These are phyloP conservation scores for Drosophila stalkeri DNA, from an alignment of 2,888 invertebrate genomes.

Conservation along the genomic window DNA sequence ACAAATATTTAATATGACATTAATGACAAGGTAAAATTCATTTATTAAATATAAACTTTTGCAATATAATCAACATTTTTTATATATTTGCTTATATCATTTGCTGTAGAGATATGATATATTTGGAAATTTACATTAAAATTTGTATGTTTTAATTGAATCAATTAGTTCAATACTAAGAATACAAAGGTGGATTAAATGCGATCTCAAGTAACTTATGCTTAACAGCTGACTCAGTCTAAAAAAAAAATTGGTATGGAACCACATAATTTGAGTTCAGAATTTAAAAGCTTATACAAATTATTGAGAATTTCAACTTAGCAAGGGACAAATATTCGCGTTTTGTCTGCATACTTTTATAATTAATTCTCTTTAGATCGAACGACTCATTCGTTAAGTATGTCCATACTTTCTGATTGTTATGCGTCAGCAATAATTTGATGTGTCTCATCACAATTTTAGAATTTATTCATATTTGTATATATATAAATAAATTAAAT, in stretches of 20 bases:
- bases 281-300: too few relatives aligned
- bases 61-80: too few relatives aligned
- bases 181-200: too few relatives aligned
- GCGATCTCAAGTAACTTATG: too few relatives aligned
- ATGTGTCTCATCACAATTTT: not conserved
- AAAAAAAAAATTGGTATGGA: too few relatives aligned
- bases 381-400: not conserved
- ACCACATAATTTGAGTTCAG: too few relatives aligned
- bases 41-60: too few relatives aligned
- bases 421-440: constrained; percentile 2
- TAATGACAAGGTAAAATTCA: not conserved
- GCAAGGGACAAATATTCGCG: not conserved
- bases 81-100: not conserved
- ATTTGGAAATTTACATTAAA: too few relatives aligned
- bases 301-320: not conserved
- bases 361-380: not conserved
- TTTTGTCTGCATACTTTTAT: not conserved
- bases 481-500: too few relatives aligned
- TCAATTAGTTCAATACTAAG: too few relatives aligned
- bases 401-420: not conserved
- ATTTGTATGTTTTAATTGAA: too few relatives aligned
- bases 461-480: not conserved
- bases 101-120: not conserved
- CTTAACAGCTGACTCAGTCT: too few relatives aligned
- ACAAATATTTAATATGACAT: not conserved